A percentile compares a stretch with the other conserved stretches of the same genome.
Evolutionary conservation across 2,888 invertebrate genomes (phyloP).

Genomic region (Brachynemurus nebulosus): DNA sequence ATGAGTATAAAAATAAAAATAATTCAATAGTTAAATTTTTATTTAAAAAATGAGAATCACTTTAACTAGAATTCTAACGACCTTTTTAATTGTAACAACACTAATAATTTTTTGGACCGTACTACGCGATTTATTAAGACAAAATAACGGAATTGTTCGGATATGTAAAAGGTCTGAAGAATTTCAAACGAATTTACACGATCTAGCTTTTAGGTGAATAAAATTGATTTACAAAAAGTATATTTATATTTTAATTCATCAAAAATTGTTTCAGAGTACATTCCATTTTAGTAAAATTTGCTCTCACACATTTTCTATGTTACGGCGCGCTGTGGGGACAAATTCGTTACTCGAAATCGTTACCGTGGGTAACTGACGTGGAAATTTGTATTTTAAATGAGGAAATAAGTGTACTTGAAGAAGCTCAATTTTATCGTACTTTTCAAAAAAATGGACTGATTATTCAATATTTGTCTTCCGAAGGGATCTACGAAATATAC

Average conservation of each 20-base stretch:
- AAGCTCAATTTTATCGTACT: constrained; percentile 33
- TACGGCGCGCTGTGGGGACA: constrained; percentile 43
- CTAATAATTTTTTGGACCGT: constrained; percentile 22
- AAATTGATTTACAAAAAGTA: constrained; percentile 1
- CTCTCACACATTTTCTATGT: constrained; percentile 39
- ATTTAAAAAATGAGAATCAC: constrained; percentile 6
- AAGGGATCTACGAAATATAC: constrained; percentile 35
- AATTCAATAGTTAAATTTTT: too few species aligned
- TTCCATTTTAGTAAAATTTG: constrained; percentile 30
- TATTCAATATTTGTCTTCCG: constrained; percentile 34
- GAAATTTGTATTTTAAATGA: constrained; percentile 37
- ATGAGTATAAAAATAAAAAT: neutral
- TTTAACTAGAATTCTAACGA: constrained; percentile 11
- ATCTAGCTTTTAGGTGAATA: constrained; percentile 24
- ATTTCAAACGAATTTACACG: constrained; percentile 25
- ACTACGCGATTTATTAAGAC: constrained; percentile 17
- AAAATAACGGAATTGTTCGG: constrained; percentile 20
- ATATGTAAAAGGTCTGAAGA: constrained; percentile 26
- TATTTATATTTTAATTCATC: constrained; percentile 6
- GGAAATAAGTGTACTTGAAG: constrained; percentile 31
- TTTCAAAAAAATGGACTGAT: constrained; percentile 33
- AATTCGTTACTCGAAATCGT: constrained; percentile 33
- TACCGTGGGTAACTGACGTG: constrained; percentile 39
- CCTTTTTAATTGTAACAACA: constrained; percentile 17
- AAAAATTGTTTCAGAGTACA: constrained; percentile 26